Evolutionary conservation across 2,113 vertebrate genomes (phyloP), one percentile per base, ranked within the genome.

Genomic region (Alces alces): DNA sequence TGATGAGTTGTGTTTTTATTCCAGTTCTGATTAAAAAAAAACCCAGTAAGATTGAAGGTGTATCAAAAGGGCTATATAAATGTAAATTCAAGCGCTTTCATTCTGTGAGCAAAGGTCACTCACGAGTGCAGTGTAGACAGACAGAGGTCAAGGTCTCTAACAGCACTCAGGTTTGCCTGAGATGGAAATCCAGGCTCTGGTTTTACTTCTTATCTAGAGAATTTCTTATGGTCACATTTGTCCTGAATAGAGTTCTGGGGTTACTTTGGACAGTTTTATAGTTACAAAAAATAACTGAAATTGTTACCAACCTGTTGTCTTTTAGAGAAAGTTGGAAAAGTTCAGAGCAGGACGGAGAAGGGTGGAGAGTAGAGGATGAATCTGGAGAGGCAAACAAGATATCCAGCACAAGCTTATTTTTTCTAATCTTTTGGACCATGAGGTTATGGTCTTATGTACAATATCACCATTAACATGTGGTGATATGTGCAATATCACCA

Each of bases 1-100:
- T 91, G 78, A 61, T 89, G 52, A 54, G 28, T 64, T 87, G 25
- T 84, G 47, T 83, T 89, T 96, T 96, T 66, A 73, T 96, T 96
- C 7, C 3, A 80, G 50, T 84, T 93, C 28, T 95, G 57, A 90
- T 80, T 52, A 66, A 33, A 80, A 45, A 54, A 52, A 45, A 5
- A 3, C 12, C 6, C 52, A 87, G 1, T 28, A 39, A 94, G 14
- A 89, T 21, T 61, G 10, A 88, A 39, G 28, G 30, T 83, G 5
- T 70, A 60, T 89, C 28, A 96, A 95, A 83, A 61, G 36, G 36
- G 2, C 16, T 73, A 84, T 79, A 82, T 90, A 95, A 95, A 89
- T 80, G 80, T 47, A 92, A 89, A 88, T 94, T 45, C 15, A 82
- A 91, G 25, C 16, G 8, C 25, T 94, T 27, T 93, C 54, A 36